phyloP scores from a whole-genome alignment of 2,888 invertebrate genomes.

The Troglohyphantes excavatus region DNA sequence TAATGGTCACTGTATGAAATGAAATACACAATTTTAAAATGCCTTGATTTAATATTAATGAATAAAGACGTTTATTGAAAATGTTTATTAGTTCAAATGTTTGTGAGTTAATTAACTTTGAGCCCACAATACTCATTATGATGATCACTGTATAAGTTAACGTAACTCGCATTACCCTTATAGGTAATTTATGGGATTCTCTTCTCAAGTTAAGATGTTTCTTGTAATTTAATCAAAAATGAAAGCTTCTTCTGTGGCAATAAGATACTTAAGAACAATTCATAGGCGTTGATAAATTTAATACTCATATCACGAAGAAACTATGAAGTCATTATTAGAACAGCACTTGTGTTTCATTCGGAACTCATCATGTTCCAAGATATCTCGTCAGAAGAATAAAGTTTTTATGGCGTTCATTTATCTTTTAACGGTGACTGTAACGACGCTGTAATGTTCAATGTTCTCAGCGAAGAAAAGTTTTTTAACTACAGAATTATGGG shows the following conservation, averaged over 20 bases:
- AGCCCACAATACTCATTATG: too few species aligned
- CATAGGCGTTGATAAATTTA: background rate
- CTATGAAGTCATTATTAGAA: background rate
- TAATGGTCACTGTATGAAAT: too few species aligned
- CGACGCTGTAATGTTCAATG: conserved; percentile 31
- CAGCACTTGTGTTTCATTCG: background rate
- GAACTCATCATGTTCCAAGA: background rate
- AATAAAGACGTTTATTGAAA: too few species aligned
- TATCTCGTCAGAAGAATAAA: background rate
- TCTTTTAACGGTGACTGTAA: conserved; percentile 15
- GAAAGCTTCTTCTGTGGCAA: background rate
- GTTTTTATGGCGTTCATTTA: conserved; percentile 16
- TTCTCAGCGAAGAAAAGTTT: conserved; percentile 10
- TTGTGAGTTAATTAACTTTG: too few species aligned
- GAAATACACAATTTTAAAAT: too few species aligned
- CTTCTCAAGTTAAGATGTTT: too few species aligned
- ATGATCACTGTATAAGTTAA: too few species aligned
- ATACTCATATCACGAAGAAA: background rate
- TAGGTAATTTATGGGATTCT: too few species aligned
- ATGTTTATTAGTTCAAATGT: too few species aligned
- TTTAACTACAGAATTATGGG: background rate
- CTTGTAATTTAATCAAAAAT: too few species aligned
- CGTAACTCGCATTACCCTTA: too few species aligned
- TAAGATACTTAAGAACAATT: background rate
- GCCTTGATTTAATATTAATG: too few species aligned